Percentiles rank a stretch among this genome's conserved stretches.
phyloP scores from a whole-genome alignment of 2,888 invertebrate genomes.

The Dolomedes plantarius region DNA sequence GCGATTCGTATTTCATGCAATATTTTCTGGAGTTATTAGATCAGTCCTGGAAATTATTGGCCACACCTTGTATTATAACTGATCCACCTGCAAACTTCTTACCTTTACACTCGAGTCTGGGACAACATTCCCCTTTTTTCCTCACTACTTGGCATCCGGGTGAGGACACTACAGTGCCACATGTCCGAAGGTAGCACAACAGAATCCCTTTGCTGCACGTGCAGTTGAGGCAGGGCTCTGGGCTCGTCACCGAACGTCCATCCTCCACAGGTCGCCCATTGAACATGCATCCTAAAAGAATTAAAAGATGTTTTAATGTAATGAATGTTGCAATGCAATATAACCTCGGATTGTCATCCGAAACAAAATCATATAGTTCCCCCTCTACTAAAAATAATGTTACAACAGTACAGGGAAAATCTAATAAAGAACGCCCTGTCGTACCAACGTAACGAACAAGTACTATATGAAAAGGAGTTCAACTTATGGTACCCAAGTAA shows the following conservation, averaged over 20 bases:
- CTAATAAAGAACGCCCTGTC: too few species aligned
- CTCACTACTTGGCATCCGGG: slow-evolving; percentile 58
- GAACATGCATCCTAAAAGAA: slow-evolving; percentile 84
- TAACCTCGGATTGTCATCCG: neutral
- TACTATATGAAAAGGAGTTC: too few species aligned
- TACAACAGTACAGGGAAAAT: too few species aligned
- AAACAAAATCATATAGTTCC: neutral
- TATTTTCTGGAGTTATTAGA: too few species aligned
- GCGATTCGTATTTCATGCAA: too few species aligned
- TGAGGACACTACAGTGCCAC: slow-evolving; percentile 78
- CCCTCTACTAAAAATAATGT: neutral
- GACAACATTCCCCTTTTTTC: slow-evolving; percentile 81
- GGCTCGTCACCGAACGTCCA: slow-evolving; percentile 81
- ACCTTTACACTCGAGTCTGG: slow-evolving; percentile 83
- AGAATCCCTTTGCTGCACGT: slow-evolving; percentile 85
- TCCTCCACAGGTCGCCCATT: slow-evolving; percentile 83
- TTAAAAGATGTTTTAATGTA: too few species aligned
- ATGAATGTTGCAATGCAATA: neutral
- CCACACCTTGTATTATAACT: too few species aligned
- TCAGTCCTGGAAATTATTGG: too few species aligned
- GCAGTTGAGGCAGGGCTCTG: slow-evolving; percentile 87
- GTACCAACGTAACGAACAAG: too few species aligned
- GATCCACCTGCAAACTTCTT: too few species aligned
- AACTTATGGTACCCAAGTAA: too few species aligned
- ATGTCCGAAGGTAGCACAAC: slow-evolving; percentile 86